These are phyloP conservation scores for Nicator chloris DNA, from an alignment of 2,113 vertebrate genomes.

Conservation along the genomic window DNA sequence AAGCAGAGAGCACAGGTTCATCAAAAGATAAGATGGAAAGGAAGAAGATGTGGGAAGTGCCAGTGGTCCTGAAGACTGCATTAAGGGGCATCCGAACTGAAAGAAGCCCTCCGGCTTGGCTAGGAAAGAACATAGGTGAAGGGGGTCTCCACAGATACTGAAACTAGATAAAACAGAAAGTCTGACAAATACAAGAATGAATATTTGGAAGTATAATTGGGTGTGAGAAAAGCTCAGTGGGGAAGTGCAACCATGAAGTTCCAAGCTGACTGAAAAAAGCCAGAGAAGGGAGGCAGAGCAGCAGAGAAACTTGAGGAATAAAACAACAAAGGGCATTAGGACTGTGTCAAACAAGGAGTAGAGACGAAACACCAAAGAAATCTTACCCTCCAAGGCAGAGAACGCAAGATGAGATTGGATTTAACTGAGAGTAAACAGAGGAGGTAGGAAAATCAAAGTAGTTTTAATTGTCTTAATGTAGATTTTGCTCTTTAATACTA, in stretches of 20 bases:
- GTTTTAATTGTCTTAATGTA: neutral
- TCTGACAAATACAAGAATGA: neutral
- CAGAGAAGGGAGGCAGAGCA: neutral
- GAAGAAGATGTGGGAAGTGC: neutral
- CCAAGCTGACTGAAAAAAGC: neutral
- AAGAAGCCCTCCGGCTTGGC: neutral
- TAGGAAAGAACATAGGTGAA: neutral
- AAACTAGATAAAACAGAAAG: neutral
- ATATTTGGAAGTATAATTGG: neutral
- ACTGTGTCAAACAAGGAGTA: neutral
- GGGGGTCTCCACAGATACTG: accelerated
- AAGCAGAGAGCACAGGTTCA: neutral
- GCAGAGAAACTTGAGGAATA: neutral
- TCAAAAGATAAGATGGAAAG: neutral
- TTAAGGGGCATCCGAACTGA: neutral
- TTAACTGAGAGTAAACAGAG: neutral
- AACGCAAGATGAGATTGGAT: neutral
- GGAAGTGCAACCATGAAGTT: neutral
- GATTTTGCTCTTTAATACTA: neutral
- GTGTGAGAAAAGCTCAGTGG: neutral
- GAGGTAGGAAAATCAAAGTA: neutral
- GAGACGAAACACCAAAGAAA: neutral
- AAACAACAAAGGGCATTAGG: neutral
- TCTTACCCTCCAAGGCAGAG: neutral
- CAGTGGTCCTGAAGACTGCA: neutral